Percentiles rank a stretch among this genome's conserved stretches.
Conservation (phyloP, 2,797 vertebrate species). For the Centroberyx gerrardi region DNA sequence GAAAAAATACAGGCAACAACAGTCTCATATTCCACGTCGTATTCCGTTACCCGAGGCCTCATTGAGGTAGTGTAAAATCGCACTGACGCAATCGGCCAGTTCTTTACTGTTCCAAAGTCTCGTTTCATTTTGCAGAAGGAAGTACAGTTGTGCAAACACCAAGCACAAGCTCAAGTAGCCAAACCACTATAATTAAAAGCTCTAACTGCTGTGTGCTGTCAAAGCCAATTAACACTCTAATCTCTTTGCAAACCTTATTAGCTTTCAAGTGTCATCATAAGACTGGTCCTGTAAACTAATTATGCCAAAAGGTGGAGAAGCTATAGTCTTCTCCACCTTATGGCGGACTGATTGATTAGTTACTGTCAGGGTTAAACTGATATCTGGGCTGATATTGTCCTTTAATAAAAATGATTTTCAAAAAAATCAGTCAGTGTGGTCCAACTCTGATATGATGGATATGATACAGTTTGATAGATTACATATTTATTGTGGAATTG, state of each 20-base stretch:
- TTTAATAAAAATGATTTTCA: too few relatives aligned
- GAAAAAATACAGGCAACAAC: background rate
- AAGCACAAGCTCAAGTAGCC: too few relatives aligned
- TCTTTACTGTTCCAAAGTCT: conserved; percentile 13
- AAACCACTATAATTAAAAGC: too few relatives aligned
- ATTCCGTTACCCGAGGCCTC: conserved; percentile 33
- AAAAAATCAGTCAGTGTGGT: too few relatives aligned
- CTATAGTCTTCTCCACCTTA: background rate
- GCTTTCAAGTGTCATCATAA: background rate
- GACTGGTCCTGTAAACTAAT: background rate
- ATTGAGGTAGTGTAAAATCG: background rate
- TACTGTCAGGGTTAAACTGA: background rate
- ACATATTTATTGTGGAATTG: too few relatives aligned
- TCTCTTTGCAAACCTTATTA: conserved; percentile 24
- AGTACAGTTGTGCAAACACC: too few relatives aligned
- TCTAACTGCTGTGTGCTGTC: conserved; percentile 8
- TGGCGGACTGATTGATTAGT: background rate
- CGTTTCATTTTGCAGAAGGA: conserved; percentile 4
- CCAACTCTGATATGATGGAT: too few relatives aligned
- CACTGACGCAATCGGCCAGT: conserved; percentile 13
- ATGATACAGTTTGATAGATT: too few relatives aligned
- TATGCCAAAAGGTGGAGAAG: background rate
- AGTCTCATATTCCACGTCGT: conserved; percentile 12
- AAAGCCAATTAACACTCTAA: conserved; percentile 31
- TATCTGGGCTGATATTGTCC: too few relatives aligned